phyloP scores from a whole-genome alignment of 2,797 vertebrate species.

The Lophotriccus pileatus region DNA sequence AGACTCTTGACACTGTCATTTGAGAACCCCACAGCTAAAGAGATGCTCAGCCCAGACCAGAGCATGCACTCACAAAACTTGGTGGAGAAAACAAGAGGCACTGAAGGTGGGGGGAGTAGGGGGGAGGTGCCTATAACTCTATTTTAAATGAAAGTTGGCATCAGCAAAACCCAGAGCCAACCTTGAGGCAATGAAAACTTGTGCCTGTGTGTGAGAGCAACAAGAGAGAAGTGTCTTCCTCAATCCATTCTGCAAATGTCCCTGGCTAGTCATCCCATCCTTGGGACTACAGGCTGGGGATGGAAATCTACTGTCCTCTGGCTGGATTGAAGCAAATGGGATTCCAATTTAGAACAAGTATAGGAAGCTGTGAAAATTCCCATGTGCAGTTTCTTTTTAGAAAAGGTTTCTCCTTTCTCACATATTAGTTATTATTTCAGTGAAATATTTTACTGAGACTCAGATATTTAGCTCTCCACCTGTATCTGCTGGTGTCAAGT shows the following conservation, averaged over 20 bases:
- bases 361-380: neutral
- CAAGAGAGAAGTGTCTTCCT: neutral
- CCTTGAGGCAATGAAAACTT: neutral
- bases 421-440: neutral
- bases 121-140: neutral
- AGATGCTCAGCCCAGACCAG: neutral
- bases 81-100: neutral
- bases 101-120: neutral
- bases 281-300: neutral
- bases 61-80: neutral
- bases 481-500: neutral
- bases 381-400: neutral
- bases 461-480: neutral
- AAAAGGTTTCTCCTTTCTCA: neutral
- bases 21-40: neutral
- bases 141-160: neutral
- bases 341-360: neutral
- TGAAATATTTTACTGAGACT: neutral
- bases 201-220: neutral
- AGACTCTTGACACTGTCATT: neutral
- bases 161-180: neutral
- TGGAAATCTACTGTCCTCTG: neutral
- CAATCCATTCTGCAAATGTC: neutral
- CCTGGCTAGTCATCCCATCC: neutral
- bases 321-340: neutral